phyloP scores from a whole-genome alignment of 2,888 invertebrate species.

The Drosophila ezoana region DNA sequence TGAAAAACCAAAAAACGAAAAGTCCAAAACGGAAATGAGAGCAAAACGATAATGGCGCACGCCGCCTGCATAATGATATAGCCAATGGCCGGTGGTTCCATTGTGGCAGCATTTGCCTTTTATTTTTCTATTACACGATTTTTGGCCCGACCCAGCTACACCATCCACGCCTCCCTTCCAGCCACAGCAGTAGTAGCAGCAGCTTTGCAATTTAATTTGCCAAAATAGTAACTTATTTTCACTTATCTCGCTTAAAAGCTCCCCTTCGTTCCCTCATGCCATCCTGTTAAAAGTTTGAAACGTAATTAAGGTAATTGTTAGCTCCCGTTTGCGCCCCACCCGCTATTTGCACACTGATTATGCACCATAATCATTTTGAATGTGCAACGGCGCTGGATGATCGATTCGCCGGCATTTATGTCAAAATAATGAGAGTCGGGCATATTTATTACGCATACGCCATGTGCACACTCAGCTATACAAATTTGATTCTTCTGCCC shows the following conservation, averaged over 20 bases:
- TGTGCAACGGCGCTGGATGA: slow-evolving; percentile 45
- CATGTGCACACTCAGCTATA: slow-evolving; percentile 51
- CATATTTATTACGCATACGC: slow-evolving; percentile 72
- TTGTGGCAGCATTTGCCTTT: slow-evolving; percentile 42
- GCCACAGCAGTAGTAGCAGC: slow-evolving; percentile 14
- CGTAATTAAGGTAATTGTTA: slow-evolving; percentile 70
- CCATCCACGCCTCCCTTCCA: no score
- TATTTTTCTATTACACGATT: slow-evolving; percentile 51
- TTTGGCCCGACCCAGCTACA: slow-evolving; percentile 10
- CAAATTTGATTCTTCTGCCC: background rate
- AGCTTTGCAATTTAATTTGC: slow-evolving; percentile 59
- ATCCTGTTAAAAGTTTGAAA: slow-evolving; percentile 33
- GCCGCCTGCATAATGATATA: slow-evolving; percentile 68
- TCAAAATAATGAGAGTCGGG: slow-evolving; percentile 59
- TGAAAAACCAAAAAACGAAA: slow-evolving; percentile 17
- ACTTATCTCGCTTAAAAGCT: slow-evolving; percentile 6
- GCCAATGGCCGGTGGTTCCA: slow-evolving; percentile 29
- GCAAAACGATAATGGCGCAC: slow-evolving; percentile 71
- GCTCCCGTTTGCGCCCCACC: background rate
- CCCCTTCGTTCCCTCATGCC: background rate
- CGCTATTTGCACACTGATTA: slow-evolving; percentile 18
- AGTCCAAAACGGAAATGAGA: slow-evolving; percentile 64
- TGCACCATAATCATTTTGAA: slow-evolving; percentile 35
- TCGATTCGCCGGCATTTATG: slow-evolving; percentile 69
- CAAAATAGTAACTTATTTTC: slow-evolving; percentile 39